A percentile compares a stretch with the other conserved stretches of the same genome.
These are phyloP conservation scores for Chrysemys picta DNA, from an alignment of 2,113 vertebrate genomes.

Conservation along the genomic window DNA sequence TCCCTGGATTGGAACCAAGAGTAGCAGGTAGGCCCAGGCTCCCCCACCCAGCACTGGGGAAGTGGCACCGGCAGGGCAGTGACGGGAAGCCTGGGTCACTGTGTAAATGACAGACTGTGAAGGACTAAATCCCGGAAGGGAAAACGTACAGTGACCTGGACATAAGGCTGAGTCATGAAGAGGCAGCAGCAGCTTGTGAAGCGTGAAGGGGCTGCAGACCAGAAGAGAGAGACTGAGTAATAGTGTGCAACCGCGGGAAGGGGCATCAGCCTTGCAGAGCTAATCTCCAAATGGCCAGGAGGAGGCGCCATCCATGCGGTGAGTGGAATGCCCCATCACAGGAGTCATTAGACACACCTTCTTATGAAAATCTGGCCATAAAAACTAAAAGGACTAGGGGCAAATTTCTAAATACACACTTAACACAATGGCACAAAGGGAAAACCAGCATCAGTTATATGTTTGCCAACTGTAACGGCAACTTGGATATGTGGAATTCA, in stretches of 20 bases:
- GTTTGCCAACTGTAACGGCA: not conserved
- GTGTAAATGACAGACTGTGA: not conserved
- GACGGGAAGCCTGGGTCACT: not conserved
- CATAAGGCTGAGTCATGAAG: not conserved
- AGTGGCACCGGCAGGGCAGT: not conserved
- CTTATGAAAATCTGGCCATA: not conserved
- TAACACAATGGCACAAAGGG: not conserved
- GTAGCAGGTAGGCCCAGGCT: not conserved
- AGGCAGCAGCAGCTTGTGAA: not conserved
- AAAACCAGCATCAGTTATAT: not conserved
- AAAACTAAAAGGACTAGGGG: not conserved
- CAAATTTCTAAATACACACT: not conserved
- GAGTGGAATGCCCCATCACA: not conserved
- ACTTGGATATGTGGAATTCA: not conserved
- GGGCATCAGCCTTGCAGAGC: not conserved
- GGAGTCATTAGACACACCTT: not conserved
- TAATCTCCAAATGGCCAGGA: not conserved
- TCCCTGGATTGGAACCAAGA: not conserved
- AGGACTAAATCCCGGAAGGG: not conserved
- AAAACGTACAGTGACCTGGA: not conserved
- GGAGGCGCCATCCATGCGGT: not conserved
- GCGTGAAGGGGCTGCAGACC: not conserved
- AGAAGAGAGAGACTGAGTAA: not conserved
- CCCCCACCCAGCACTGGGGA: not conserved
- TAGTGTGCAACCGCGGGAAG: not conserved